phyloP scores from a whole-genome alignment of 2,888 invertebrate genomes.

The Hermaeophaga mercurialis region DNA sequence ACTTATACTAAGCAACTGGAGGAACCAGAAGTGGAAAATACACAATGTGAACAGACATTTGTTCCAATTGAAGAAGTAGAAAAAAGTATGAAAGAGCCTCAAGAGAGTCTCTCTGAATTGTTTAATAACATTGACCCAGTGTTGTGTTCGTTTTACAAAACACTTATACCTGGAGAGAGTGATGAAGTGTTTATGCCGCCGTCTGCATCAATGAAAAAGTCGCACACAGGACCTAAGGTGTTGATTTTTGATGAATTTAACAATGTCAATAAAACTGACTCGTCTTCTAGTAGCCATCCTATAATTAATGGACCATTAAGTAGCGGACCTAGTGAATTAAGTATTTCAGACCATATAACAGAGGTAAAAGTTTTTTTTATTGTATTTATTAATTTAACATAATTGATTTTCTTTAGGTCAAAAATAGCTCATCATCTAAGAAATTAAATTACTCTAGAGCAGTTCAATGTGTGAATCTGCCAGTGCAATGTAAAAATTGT shows the following conservation, averaged over 20 bases:
- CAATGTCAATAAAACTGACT: conserved; percentile 50
- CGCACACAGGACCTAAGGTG: conserved; percentile 51
- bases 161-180: conserved; percentile 56
- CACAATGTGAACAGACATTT: conserved; percentile 25
- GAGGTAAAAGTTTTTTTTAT: conserved; percentile 40
- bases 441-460: conserved; percentile 58
- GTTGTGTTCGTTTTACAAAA: conserved; percentile 53
- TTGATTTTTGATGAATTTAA: conserved; percentile 47
- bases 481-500: conserved; percentile 58
- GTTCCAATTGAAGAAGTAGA: conserved; percentile 27
- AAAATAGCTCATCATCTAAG: conserved; percentile 51
- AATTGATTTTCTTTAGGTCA: conserved; percentile 37
- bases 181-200: conserved; percentile 55
- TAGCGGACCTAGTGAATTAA: conserved; percentile 40
- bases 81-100: conserved; percentile 34
- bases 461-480: conserved; percentile 65
- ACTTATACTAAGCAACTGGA: conserved; percentile 66
- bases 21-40: conserved; percentile 46
- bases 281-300: conserved; percentile 43
- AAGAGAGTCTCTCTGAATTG: conserved; percentile 36
- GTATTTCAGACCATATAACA: conserved; percentile 57
- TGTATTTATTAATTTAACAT: background rate
- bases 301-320: conserved; percentile 46
- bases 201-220: conserved; percentile 39
- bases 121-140: conserved; percentile 35